Conservation (phyloP, 2,797 vertebrate genomes). For the Helicolenus hilgendorfi region DNA sequence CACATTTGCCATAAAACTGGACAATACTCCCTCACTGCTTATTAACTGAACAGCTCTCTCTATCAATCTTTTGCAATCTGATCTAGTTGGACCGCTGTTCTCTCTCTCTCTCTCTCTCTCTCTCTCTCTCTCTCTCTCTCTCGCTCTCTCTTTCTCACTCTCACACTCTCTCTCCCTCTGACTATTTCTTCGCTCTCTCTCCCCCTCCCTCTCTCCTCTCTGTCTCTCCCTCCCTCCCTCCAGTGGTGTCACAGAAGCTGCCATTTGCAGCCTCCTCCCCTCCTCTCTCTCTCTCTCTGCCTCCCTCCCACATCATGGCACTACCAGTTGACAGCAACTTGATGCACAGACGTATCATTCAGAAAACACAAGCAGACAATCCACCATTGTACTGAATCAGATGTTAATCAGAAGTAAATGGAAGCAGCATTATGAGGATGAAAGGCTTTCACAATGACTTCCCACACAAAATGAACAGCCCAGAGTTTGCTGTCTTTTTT, state of each 20-base stretch:
- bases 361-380: slow-evolving; percentile 71
- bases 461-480: slow-evolving; percentile 20
- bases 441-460: slow-evolving; percentile 38
- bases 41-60: slow-evolving; percentile 75
- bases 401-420: slow-evolving; percentile 59
- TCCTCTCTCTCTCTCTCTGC: slow-evolving; percentile 9
- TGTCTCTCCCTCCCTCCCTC: slow-evolving; percentile 49
- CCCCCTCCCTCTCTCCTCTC: slow-evolving; percentile 7
- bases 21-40: slow-evolving; percentile 61
- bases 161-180: slow-evolving; percentile 36
- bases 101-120: slow-evolving; percentile 62
- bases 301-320: slow-evolving; percentile 76
- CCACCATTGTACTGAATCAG: slow-evolving; percentile 50
- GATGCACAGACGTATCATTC: slow-evolving; percentile 84
- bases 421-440: slow-evolving; percentile 28
- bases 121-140: slow-evolving; percentile 39
- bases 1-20: slow-evolving; percentile 64
- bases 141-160: slow-evolving; percentile 24
- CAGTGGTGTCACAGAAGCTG: slow-evolving; percentile 79
- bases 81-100: slow-evolving; percentile 83
- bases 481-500: slow-evolving; percentile 11
- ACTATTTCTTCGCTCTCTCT: slow-evolving; percentile 7
- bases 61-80: slow-evolving; percentile 87
- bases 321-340: slow-evolving; percentile 85
- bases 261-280: slow-evolving; percentile 79